Conservation (phyloP, 2,113 vertebrate species). For the Anoura caudifer region DNA sequence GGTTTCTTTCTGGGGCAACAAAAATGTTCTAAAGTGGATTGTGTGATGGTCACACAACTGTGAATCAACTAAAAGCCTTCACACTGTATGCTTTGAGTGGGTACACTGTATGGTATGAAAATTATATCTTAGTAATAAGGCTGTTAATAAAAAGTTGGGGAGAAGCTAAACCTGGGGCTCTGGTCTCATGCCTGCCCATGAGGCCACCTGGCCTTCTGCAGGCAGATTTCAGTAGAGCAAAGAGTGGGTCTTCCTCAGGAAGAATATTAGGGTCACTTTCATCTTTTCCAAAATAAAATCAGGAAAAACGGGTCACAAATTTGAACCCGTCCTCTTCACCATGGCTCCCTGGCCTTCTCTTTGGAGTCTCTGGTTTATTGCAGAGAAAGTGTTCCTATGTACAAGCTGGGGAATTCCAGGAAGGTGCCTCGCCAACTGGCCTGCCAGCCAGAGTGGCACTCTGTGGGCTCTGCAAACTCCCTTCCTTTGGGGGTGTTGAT, state of each 20-base stretch:
- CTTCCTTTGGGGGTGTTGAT: neutral
- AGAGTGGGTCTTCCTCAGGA: conserved; percentile 12
- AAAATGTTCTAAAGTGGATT: neutral
- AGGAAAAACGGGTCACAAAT: neutral
- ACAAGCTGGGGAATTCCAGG: neutral
- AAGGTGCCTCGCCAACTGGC: neutral
- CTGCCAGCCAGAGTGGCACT: neutral
- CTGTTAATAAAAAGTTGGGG: neutral
- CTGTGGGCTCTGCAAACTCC: neutral
- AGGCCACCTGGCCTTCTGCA: neutral
- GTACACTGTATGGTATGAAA: neutral
- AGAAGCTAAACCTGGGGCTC: neutral
- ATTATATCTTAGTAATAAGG: neutral
- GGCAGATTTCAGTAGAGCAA: neutral
- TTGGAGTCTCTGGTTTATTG: neutral
- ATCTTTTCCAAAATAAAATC: too few species aligned
- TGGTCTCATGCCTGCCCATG: neutral
- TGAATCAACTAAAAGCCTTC: neutral
- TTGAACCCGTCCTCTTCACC: neutral
- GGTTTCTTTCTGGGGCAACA: neutral
- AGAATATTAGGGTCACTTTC: too few species aligned
- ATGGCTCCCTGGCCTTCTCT: neutral
- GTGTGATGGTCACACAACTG: neutral
- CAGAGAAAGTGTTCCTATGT: neutral
- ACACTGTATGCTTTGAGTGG: neutral